Conservation (phyloP, 2,797 vertebrate genomes). For the Dendrocincla tyrannina region DNA sequence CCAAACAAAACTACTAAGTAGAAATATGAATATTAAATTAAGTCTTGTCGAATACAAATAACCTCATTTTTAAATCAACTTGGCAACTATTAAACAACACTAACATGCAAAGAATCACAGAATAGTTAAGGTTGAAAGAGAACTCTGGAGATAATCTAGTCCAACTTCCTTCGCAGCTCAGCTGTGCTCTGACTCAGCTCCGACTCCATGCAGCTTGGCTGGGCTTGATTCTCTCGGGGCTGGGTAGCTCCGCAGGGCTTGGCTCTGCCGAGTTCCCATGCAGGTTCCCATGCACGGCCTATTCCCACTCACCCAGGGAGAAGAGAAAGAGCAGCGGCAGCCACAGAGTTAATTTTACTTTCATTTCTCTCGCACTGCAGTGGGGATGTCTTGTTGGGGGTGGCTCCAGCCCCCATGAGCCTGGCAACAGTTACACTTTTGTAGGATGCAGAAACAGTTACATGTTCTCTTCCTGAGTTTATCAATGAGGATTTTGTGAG, state of each 20-base stretch:
- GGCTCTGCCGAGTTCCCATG: not conserved
- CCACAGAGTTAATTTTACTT: not conserved
- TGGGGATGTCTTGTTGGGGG: too few relatives aligned
- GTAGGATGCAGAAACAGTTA: not conserved
- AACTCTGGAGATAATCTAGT: not conserved
- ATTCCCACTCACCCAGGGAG: not conserved
- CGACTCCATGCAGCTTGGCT: not conserved
- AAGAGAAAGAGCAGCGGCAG: not conserved
- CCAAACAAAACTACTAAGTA: not conserved
- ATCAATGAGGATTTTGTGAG: not conserved
- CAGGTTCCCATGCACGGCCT: not conserved
- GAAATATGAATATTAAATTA: not conserved
- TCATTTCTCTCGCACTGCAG: not conserved
- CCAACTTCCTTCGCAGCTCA: not conserved
- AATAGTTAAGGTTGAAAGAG: not conserved
- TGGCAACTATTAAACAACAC: not conserved
- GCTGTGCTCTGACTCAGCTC: not conserved
- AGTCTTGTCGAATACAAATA: not conserved
- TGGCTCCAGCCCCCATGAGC: not conserved
- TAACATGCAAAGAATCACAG: not conserved
- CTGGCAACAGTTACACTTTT: not conserved
- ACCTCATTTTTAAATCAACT: not conserved
- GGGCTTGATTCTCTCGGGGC: not conserved
- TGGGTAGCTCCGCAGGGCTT: too few relatives aligned
- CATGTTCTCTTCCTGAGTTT: not conserved